A percentile compares a stretch with the other conserved stretches of the same genome.
These are phyloP conservation scores for Palythoa grandiflora DNA, from an alignment of 92 coral and sea anemone species.

Conservation along the genomic window DNA sequence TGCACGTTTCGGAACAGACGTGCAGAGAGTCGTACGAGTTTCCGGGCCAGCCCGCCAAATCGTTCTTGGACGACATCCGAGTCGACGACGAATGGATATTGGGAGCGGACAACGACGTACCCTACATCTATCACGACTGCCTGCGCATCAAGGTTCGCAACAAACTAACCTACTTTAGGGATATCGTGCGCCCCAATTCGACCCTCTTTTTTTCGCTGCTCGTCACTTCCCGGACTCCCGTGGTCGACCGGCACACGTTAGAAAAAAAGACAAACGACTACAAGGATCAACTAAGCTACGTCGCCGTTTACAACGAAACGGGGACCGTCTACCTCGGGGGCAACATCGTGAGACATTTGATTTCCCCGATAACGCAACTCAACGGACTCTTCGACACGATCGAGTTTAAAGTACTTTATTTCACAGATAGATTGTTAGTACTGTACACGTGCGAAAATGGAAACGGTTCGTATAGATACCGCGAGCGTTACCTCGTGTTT, in stretches of 20 bases:
- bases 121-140: neutral
- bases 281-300: neutral
- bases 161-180: too few relatives aligned
- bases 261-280: neutral
- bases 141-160: neutral
- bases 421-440: neutral
- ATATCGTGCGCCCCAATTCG: neutral
- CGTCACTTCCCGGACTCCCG: neutral
- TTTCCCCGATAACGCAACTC: neutral
- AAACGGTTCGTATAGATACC: neutral
- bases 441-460: neutral
- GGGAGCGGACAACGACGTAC: neutral
- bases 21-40: neutral
- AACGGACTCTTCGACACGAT: neutral
- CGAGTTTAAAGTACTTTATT: neutral
- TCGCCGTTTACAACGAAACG: neutral
- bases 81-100: neutral
- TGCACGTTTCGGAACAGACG: neutral
- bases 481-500: conserved; percentile 8
- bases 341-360: neutral
- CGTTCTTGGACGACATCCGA: neutral
- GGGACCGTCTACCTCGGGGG: neutral
- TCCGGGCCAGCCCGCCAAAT: neutral
- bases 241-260: neutral
- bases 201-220: neutral